Evolutionary conservation across 1,140 invertebrate genomes (phyloP).

Genomic region (Cherax destructor): DNA sequence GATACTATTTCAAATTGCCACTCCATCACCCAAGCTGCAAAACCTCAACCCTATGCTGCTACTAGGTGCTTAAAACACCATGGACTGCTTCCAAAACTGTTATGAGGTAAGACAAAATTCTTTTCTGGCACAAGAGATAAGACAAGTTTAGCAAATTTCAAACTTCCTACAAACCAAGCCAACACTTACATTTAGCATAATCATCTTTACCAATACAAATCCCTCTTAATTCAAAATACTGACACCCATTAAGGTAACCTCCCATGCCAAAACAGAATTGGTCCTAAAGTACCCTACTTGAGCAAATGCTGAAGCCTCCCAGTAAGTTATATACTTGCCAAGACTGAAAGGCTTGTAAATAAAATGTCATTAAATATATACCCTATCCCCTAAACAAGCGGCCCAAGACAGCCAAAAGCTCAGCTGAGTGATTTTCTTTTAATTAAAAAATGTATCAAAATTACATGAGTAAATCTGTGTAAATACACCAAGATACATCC

Average conservation of each 20-base stretch:
- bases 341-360: slow-evolving; percentile 39
- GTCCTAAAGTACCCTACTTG: slow-evolving; percentile 63
- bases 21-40: neutral
- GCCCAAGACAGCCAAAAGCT: neutral
- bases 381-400: slow-evolving; percentile 19
- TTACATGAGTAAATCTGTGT: neutral
- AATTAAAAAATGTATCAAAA: slow-evolving; percentile 6
- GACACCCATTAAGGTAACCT: slow-evolving; percentile 3
- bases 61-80: slow-evolving; percentile 21
- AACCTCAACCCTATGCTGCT: slow-evolving; percentile 19
- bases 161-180: neutral
- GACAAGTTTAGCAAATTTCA: slow-evolving; percentile 18
- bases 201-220: neutral
- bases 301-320: slow-evolving; percentile 63
- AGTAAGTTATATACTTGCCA: slow-evolving; percentile 20
- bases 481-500: neutral
- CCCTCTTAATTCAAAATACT: neutral
- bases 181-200: slow-evolving; percentile 1
- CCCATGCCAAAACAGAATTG: slow-evolving; percentile 49
- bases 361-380: slow-evolving; percentile 29
- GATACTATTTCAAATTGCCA: neutral
- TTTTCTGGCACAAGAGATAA: slow-evolving; percentile 23
- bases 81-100: slow-evolving; percentile 24
- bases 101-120: slow-evolving; percentile 39
- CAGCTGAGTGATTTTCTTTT: neutral